Conservation (phyloP, 2,888 invertebrate species). For the Ephialtes manifestator region DNA sequence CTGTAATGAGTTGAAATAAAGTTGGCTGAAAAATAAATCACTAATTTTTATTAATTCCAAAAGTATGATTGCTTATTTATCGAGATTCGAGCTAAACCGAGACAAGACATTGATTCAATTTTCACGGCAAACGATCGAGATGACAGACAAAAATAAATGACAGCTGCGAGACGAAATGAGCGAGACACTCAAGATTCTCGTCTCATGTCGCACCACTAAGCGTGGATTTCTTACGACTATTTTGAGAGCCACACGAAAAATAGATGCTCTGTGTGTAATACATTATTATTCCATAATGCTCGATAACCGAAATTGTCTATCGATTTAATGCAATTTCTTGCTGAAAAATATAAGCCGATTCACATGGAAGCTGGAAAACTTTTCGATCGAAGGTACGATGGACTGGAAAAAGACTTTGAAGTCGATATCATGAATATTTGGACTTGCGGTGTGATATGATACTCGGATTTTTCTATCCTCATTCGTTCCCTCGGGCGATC, state of each 20-base stretch:
- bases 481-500: not conserved
- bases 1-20: no score
- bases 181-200: no score
- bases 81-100: no score
- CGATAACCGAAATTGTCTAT: not conserved
- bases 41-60: no score
- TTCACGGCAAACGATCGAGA: no score
- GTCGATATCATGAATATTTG: constrained; percentile 18
- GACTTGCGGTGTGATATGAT: not conserved
- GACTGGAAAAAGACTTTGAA: constrained; percentile 21
- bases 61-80: no score
- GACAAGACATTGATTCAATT: no score
- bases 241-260: not conserved
- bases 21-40: no score
- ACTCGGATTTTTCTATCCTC: constrained; percentile 4
- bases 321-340: not conserved
- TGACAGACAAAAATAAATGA: no score
- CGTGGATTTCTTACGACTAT: not conserved
- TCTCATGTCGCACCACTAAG: no score
- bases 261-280: not conserved
- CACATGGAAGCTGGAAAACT: not conserved
- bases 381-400: not conserved
- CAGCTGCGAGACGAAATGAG: no score
- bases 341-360: not conserved
- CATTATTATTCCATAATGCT: not conserved